Base-by-base conservation (phyloP, 2,113 vertebrate genomes). In the Struthidea cinerea region DNA sequence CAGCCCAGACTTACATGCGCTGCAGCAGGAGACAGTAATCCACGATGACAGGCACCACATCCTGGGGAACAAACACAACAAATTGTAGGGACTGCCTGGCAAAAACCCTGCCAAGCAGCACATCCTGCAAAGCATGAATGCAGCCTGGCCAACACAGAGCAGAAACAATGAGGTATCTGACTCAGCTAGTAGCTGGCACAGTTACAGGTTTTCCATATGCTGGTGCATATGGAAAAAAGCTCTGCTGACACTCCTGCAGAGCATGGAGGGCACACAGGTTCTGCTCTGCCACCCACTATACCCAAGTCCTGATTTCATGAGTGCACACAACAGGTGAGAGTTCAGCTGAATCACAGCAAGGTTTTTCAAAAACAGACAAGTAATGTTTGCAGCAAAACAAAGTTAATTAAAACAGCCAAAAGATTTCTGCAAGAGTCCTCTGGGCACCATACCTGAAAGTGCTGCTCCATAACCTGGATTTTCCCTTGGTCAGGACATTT, bases 401-500 rank as follows among this genome's bases (percentile, higher is more conserved):
- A 67, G 21, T n/a, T 44, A 16, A 64, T 22, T 49, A 0, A 32
- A 77, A 77, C 59, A 24, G 15, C 30, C 23, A 33, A 30, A 49
- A 83, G 11, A 6, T 17, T 24, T 28, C 27, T 6, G 15, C 6
- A 41, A 24, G 27, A 64, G 26, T 26, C 26, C 35, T 76, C 50
- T 65, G 39, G 49, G 26, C 33, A 49, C 3, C 49, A 26, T 98
- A 99, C 99, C 97, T 99, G 98, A 86, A 99, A 99, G 95, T 99
- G 99, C 30, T 99, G 99, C 94, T 99, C 99, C 99, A 99, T 99
- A 55, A 99, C 98, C 89, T 99, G 99, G 95, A 99, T 99, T 96
- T 99, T 99, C 0, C 99, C 99, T 90, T 99, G 99, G 55, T 99
- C 99, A 21, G 99, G 99, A 96, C 99, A 99, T 86, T 99, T 99